Evolutionary conservation across 2,888 invertebrate species (phyloP).

Genomic region (Macrostomum cliftonense): DNA sequence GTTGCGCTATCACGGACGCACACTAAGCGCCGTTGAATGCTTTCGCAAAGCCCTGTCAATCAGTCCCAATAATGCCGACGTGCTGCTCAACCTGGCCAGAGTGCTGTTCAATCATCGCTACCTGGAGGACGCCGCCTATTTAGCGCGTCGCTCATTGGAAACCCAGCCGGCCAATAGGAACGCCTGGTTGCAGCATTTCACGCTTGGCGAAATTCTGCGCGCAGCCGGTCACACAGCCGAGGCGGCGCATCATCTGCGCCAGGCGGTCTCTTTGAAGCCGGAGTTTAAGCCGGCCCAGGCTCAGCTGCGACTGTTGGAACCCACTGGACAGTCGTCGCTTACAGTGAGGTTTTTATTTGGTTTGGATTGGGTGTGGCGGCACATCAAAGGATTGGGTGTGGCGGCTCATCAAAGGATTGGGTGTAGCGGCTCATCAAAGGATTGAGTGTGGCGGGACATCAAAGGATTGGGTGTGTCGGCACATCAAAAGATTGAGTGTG

Average conservation of each 20-base stretch:
- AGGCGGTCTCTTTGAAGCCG: slow-evolving; percentile 62
- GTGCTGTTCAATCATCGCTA: slow-evolving; percentile 67
- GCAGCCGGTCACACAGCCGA: slow-evolving; percentile 63
- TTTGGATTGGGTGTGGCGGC: too few species aligned
- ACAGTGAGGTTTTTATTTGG: too few species aligned
- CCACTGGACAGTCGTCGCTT: too few species aligned
- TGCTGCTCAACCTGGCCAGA: slow-evolving; percentile 61
- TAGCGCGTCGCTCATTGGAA: slow-evolving; percentile 63
- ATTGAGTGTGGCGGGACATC: too few species aligned
- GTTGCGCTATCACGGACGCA: slow-evolving; percentile 71
- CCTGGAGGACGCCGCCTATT: slow-evolving; percentile 68
- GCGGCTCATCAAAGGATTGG: too few species aligned
- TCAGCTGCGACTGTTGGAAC: slow-evolving; percentile 60
- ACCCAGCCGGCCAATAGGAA: slow-evolving; percentile 64
- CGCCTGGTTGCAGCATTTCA: slow-evolving; percentile 76
- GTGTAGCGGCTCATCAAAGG: too few species aligned
- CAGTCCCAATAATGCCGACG: slow-evolving; percentile 67
- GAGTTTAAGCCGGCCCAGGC: slow-evolving; percentile 62
- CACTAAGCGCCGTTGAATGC: slow-evolving; percentile 67
- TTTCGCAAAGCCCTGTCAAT: slow-evolving; percentile 62
- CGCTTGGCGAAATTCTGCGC: slow-evolving; percentile 72
- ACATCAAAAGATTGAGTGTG: too few species aligned
- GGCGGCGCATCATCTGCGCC: slow-evolving; percentile 60
- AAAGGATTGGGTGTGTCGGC: too few species aligned
- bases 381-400: too few species aligned